Conservation (phyloP, 35 echinoderm and acorn worm genomes). For the Eucidaris tribuloides region DNA sequence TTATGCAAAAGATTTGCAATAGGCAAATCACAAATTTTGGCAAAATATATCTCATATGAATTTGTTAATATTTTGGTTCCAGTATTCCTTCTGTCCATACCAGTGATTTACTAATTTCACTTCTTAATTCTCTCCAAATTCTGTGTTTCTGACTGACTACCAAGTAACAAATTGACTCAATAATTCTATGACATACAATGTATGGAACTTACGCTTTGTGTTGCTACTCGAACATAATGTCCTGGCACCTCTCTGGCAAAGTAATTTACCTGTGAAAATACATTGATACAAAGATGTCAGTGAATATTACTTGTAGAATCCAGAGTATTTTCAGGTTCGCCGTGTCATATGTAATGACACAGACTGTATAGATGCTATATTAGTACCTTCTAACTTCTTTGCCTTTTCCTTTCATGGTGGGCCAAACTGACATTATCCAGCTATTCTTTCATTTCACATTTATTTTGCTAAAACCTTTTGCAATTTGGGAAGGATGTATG, state of each 20-base stretch:
- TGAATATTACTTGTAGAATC: no score
- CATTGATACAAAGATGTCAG: background rate
- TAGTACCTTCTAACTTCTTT: background rate
- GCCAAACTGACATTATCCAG: no score
- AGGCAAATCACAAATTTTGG: no score
- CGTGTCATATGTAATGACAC: no score
- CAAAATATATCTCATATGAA: background rate
- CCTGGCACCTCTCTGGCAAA: background rate
- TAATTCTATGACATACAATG: background rate
- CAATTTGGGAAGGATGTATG: no score
- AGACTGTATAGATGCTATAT: background rate
- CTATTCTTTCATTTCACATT: no score
- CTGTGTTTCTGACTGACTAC: background rate
- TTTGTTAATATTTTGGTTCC: background rate
- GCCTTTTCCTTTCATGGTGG: no score
- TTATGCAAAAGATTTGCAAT: no score
- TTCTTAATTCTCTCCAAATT: background rate
- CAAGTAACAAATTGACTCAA: background rate
- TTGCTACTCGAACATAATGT: conserved; percentile 4
- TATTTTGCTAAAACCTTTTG: no score
- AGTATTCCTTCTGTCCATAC: background rate
- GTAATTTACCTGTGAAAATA: background rate
- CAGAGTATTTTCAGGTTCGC: no score
- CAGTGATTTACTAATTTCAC: no score
- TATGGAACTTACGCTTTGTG: conserved; percentile 13